Evolutionary conservation across 2,888 invertebrate species (phyloP), one percentile per base, ranked within the genome.

Genomic region (Drosophila macrothrix): DNA sequence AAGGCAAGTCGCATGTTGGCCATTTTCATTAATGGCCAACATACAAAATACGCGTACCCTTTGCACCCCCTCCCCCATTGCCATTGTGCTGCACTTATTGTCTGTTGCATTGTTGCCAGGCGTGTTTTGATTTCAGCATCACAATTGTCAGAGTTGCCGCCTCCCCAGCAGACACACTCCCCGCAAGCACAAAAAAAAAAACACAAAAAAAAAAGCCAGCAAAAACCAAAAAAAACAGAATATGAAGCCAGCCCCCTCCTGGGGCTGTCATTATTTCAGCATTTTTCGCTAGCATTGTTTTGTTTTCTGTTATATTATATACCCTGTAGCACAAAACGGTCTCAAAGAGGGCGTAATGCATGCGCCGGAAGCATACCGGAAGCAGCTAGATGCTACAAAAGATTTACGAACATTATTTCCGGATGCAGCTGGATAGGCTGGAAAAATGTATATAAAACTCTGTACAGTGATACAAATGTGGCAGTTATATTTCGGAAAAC

Each of bases 181-280:
- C 65, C 25, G 28, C 63, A 60, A 59, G 41, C 19, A 50, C 4
- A 50, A 37, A 19, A n/a, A 29, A 1, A 41, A 31, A 64, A n/a
- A 10, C 39, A 35, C 62, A 28, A 49, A 53, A 49, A 5, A 67
- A 59, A 73, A 33, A 53, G 16, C 25, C 35, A 33, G 14, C 37
- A 55, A 41, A 22, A 39, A 29, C 14, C 25, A 43, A 52, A 58
- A 54, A 55, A 22, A n/a, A 41, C 14, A 52, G 62, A 61, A 74
- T 65, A 50, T 68, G 59, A 52, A 67, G 63, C 55, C 83, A 76
- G 76, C 76, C 88, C 67, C 66, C 73, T 79, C 79, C 81, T 73
- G 90, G 85, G 88, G 90, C 90, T 76, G 83, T 86, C 88, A 90
- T 86, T 86, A 88, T 82, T 89, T 89, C 84, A 85, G 73, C 75